These are phyloP conservation scores for Machimus atricapillus DNA, from an alignment of 2,888 invertebrate species.

Conservation along the genomic window DNA sequence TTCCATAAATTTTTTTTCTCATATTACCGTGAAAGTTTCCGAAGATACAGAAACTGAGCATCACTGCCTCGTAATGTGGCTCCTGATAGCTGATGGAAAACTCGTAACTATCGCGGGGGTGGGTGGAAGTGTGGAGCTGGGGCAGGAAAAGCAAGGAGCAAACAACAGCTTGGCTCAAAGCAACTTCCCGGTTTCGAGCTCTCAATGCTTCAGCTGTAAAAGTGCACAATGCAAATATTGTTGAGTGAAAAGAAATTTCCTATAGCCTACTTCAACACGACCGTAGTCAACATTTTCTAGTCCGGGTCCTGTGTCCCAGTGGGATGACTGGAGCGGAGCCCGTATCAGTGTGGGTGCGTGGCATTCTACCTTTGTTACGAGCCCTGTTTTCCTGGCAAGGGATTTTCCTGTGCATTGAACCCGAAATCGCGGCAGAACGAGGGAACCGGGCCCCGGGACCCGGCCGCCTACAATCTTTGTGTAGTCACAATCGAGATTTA, in stretches of 20 bases:
- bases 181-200: not conserved
- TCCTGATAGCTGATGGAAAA: not conserved
- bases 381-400: not conserved
- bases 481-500: constrained; percentile 22
- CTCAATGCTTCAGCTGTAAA: not conserved
- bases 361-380: not conserved
- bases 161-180: not conserved
- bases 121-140: not conserved
- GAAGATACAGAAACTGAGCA: not conserved
- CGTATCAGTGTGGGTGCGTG: not conserved
- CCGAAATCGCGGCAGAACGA: not conserved
- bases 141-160: not conserved
- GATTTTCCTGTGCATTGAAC: constrained; percentile 14
- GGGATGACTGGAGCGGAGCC: not conserved
- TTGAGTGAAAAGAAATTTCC: constrained; percentile 22
- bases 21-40: not conserved
- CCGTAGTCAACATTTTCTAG: not conserved
- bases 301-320: not conserved
- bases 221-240: constrained; percentile 1
- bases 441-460: not conserved
- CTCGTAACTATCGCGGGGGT: not conserved
- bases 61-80: not conserved
- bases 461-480: not conserved
- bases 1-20: not conserved
- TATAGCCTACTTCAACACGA: not conserved